Percentiles rank a stretch among this genome's conserved stretches.
These are phyloP conservation scores for Rhynchonycteris naso DNA, from an alignment of 2,797 vertebrate species.

Conservation along the genomic window DNA sequence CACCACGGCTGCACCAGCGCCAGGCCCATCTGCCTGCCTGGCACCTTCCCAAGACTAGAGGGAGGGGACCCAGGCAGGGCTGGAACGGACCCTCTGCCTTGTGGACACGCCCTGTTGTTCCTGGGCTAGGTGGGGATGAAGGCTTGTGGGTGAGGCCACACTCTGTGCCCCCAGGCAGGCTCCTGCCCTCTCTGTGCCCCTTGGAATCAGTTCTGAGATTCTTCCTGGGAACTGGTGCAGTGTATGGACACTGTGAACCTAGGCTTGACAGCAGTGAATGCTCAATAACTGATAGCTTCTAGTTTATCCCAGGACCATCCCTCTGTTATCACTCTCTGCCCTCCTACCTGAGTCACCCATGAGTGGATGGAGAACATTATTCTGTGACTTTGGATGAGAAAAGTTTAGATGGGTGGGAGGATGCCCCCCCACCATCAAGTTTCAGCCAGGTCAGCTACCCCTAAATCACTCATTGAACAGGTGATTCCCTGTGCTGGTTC, in stretches of 20 bases:
- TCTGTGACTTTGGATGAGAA: neutral
- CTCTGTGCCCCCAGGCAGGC: neutral
- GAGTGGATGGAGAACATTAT: neutral
- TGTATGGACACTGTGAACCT: neutral
- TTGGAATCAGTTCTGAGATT: neutral
- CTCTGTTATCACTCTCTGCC: too few species aligned
- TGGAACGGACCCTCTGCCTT: neutral
- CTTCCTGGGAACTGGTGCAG: neutral
- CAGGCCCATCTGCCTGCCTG: constrained; percentile 85
- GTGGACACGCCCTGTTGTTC: fast-evolving
- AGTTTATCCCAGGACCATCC: neutral
- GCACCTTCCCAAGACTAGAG: constrained; percentile 75
- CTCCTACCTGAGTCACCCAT: fast-evolving
- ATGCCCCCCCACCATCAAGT: neutral
- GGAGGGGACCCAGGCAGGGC: neutral
- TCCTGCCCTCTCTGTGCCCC: neutral
- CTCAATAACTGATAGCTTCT: neutral
- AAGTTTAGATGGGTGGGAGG: neutral
- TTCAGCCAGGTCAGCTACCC: neutral
- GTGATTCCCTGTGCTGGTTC: neutral
- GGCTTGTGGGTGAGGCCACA: fast-evolving
- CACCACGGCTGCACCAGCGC: constrained; percentile 52
- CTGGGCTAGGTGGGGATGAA: neutral
- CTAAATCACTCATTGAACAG: neutral
- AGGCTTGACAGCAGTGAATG: neutral